Conservation (phyloP, 2,888 invertebrate genomes). For the Beris chalybata region DNA sequence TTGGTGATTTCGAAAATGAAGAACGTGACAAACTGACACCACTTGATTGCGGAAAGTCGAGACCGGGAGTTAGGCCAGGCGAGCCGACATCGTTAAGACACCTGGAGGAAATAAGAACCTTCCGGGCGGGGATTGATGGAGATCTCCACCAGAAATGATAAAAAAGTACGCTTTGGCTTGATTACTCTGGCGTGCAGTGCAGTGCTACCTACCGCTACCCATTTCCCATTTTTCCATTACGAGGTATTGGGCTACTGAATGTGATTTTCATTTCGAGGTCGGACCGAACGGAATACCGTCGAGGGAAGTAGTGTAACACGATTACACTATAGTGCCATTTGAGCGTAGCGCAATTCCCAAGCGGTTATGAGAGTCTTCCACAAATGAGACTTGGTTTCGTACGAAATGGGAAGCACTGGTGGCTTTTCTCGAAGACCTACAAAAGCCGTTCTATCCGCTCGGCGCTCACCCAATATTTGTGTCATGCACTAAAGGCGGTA, state of each 20-base stretch:
- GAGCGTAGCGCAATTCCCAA: conserved; percentile 17
- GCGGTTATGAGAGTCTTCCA: conserved; percentile 25
- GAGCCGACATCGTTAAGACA: no score
- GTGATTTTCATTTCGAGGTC: conserved; percentile 16
- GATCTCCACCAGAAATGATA: no score
- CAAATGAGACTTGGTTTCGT: conserved; percentile 1
- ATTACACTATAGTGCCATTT: conserved; percentile 17
- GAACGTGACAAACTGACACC: no score
- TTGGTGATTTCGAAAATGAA: no score
- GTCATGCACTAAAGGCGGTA: conserved; percentile 29
- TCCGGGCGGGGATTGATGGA: no score
- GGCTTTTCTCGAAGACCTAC: conserved; percentile 26
- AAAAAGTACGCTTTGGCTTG: no score
- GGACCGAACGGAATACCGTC: not conserved
- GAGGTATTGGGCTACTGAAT: not conserved
- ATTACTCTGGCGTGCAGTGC: no score
- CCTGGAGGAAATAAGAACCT: no score
- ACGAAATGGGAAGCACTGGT: conserved; percentile 3
- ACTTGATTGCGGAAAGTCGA: no score
- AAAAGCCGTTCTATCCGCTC: conserved; percentile 22
- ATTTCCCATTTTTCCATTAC: no score
- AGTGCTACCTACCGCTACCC: no score
- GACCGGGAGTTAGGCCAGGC: no score
- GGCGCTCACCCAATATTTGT: conserved; percentile 21
- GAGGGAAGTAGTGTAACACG: conserved; percentile 16